phyloP scores from a whole-genome alignment of 2,113 vertebrate genomes.

The Procapra przewalskii region DNA sequence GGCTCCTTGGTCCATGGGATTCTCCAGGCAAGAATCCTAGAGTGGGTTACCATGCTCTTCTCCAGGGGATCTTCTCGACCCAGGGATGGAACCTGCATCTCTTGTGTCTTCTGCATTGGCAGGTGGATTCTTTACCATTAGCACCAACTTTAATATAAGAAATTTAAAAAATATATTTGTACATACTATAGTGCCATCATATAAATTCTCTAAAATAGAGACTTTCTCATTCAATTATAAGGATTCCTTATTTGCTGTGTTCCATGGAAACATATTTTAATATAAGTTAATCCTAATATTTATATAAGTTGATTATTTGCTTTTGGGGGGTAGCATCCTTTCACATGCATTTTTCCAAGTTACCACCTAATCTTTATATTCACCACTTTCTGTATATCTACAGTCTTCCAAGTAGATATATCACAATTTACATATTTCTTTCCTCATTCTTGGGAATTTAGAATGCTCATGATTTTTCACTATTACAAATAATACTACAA shows the following conservation, averaged over 20 bases:
- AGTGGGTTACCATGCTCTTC: neutral
- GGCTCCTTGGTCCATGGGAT: neutral
- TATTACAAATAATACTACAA: neutral
- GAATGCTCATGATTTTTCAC: conserved; percentile 19
- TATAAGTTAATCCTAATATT: neutral
- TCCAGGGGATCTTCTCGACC: neutral
- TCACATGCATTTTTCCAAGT: neutral
- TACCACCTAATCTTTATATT: neutral
- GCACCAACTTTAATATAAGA: neutral
- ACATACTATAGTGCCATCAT: neutral
- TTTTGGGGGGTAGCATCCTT: conserved; percentile 2
- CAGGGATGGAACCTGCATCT: neutral
- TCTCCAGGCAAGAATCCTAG: neutral
- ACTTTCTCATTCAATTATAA: neutral
- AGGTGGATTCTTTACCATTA: neutral
- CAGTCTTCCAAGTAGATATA: neutral
- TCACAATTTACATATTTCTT: neutral
- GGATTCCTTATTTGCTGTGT: neutral
- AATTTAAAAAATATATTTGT: neutral
- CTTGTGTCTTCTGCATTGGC: neutral
- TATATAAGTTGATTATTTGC: neutral
- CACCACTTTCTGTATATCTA: neutral
- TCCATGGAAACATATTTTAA: conserved; percentile 1
- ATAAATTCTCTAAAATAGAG: neutral
- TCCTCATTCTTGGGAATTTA: neutral